Percentiles rank a stretch among this genome's conserved stretches.
phyloP scores from a whole-genome alignment of 2,888 invertebrate species.

The Celastrina argiolus region DNA sequence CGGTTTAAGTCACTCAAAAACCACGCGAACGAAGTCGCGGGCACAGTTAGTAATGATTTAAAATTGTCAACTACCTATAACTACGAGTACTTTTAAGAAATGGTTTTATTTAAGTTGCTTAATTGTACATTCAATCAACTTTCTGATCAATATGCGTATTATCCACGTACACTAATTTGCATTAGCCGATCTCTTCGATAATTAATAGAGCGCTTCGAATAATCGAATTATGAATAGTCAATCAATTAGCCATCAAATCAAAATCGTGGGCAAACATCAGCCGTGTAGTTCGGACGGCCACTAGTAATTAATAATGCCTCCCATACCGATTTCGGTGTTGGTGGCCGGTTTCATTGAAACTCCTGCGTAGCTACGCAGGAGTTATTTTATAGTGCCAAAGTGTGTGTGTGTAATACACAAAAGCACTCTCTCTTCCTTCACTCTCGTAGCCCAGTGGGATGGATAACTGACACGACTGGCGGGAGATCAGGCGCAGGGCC shows the following conservation, averaged over 20 bases:
- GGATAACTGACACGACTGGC: no score
- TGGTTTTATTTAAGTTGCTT: not conserved
- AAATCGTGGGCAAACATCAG: constrained; percentile 30
- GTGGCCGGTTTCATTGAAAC: constrained; percentile 27
- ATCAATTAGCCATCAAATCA: constrained; percentile 26
- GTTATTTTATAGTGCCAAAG: no score
- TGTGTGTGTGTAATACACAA: no score
- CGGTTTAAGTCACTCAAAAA: no score
- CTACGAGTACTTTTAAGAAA: not conserved
- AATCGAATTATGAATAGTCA: constrained; percentile 22
- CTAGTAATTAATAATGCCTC: constrained; percentile 42
- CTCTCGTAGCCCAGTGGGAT: no score
- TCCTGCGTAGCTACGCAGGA: not conserved
- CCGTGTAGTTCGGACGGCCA: constrained; percentile 46
- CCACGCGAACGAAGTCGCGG: no score
- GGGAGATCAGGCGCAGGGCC: no score
- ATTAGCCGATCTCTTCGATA: not conserved
- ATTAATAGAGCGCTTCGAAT: constrained; percentile 16
- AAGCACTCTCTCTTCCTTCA: no score
- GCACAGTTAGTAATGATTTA: no score
- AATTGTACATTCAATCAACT: not conserved
- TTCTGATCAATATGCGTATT: not conserved
- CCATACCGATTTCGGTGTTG: constrained; percentile 43
- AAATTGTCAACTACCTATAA: no score
- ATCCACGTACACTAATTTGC: not conserved